Evolutionary conservation across 2,888 invertebrate genomes (phyloP).

Genomic region (Xanthorhoe designata): DNA sequence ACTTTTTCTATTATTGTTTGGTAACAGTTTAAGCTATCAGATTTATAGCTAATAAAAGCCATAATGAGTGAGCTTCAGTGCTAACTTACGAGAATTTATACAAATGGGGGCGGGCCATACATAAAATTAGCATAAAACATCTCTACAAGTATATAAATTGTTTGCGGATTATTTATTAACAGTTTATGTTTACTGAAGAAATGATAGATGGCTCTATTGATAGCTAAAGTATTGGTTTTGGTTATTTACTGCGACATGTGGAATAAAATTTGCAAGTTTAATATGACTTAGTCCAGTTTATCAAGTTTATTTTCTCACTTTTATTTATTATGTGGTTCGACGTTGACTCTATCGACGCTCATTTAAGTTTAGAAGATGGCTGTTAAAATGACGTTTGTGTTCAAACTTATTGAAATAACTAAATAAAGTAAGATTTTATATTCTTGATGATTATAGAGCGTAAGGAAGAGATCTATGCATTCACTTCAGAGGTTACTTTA

Average conservation of each 20-base stretch:
- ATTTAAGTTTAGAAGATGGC: background rate
- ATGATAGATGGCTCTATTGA: constrained; percentile 61
- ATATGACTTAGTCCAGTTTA: constrained; percentile 19
- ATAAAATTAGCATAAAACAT: constrained; percentile 80
- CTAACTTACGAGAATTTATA: constrained; percentile 63
- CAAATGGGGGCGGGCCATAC: constrained; percentile 66
- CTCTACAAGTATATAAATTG: constrained; percentile 71
- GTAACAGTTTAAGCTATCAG: constrained; percentile 63
- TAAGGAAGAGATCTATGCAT: too few relatives aligned
- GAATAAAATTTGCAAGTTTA: constrained; percentile 32
- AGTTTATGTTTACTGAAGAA: constrained; percentile 59
- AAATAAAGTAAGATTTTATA: too few relatives aligned
- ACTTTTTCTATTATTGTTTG: constrained; percentile 43
- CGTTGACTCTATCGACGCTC: background rate
- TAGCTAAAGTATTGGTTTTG: constrained; percentile 45
- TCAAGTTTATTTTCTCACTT: constrained; percentile 11
- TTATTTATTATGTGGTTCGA: too few relatives aligned
- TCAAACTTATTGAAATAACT: too few relatives aligned
- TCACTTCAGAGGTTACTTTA: too few relatives aligned
- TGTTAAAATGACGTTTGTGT: background rate
- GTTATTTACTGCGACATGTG: constrained; percentile 42
- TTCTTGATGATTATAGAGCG: too few relatives aligned
- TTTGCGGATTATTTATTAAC: constrained; percentile 68
- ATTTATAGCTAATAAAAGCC: constrained; percentile 74
- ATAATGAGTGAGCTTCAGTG: constrained; percentile 63